Base-by-base conservation (phyloP, 1,140 invertebrate species). In the Aphis craccivora region DNA sequence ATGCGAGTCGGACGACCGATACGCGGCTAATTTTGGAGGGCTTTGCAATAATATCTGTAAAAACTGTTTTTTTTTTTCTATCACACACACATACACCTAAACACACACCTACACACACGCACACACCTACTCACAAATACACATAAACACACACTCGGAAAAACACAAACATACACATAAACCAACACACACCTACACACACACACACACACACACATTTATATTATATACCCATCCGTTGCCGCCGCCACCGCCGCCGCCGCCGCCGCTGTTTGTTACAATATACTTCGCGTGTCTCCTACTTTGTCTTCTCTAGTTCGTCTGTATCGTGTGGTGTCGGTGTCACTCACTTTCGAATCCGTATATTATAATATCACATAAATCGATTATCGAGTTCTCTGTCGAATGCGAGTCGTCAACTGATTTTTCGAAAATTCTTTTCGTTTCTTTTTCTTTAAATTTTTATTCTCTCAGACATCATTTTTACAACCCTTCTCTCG, bases 21-120 rank as follows among this genome's bases (percentile, higher is more conserved):
- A 84, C 91, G 91, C 30, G 76, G 91, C 35, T 93, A 53, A 93
- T 83, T 84, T 53, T 53, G 91, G 76, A 93, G 91, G 91, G 91
- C 30, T 53, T 84, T 93, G 81, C 91, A 93, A 40, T 6, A 35
- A 7, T 35, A 91, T 81, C n/a, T 87, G 81, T 88, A n/a, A 90
- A 90, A 90, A 90, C 14, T 14, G 53, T 60, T 90, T 89, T 55
- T 55, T 55, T 89, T 90, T 90, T 60, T 43, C 30, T 20, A 25
- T 20, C 18, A 81, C n/a, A 81, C 20, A 40, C 23, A 43, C 76
- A 35, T 35, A 18, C 48, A 51, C 48, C 48, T 51, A 14, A 14
- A 35, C n/a, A 81, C 76, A 81, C 76, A 37, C 30, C n/a, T 37
- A 81, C 76, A 6, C 5, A 81, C 76, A 81, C 76, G 5, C 83